phyloP scores from a whole-genome alignment of 2,113 vertebrate species.

The Passerina amoena region DNA sequence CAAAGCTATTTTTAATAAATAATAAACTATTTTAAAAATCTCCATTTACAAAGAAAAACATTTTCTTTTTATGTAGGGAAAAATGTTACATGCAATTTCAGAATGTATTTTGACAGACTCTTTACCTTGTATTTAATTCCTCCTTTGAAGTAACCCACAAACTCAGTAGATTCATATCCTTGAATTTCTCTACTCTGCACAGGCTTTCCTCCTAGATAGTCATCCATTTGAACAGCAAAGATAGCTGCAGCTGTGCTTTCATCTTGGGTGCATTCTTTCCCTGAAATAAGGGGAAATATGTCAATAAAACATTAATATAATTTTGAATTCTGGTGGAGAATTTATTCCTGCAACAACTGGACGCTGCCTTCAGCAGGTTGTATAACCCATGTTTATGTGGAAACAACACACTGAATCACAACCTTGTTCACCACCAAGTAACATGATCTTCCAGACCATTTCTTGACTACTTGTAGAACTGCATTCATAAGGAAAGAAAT shows the following conservation, averaged over 20 bases:
- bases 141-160: slow-evolving; percentile 91
- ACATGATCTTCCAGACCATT: background rate
- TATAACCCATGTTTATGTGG: background rate
- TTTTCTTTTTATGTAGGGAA: background rate
- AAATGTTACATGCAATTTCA: background rate
- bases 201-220: slow-evolving; percentile 88
- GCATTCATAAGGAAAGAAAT: background rate
- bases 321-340: background rate
- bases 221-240: slow-evolving; percentile 91
- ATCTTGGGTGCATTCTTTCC: slow-evolving; percentile 91
- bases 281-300: slow-evolving; percentile 65
- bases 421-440: background rate
- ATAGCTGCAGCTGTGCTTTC: slow-evolving; percentile 92
- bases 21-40: background rate
- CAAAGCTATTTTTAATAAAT: background rate
- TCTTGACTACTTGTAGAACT: background rate
- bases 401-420: background rate
- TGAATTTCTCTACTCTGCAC: slow-evolving; percentile 93
- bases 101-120: background rate
- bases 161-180: slow-evolving; percentile 84
- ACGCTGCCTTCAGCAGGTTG: background rate
- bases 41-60: background rate
- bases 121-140: slow-evolving; percentile 93
- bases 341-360: background rate
- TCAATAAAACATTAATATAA: background rate